Evolutionary conservation across 2,113 vertebrate species (phyloP).

Genomic region (Nesogale talazaci): DNA sequence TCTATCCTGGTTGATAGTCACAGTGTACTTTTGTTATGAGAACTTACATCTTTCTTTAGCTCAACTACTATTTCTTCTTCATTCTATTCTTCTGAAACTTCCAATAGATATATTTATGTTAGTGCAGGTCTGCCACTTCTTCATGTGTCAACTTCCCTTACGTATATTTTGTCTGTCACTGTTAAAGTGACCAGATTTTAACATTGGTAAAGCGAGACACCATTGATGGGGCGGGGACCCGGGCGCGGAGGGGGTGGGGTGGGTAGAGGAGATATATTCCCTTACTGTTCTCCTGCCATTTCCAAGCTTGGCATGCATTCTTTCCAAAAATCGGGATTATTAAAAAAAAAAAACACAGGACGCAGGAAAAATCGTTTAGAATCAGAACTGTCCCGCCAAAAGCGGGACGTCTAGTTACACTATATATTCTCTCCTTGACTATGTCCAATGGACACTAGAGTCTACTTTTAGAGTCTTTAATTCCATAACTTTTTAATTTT

Average conservation of each 20-base stretch:
- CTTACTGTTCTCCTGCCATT: too few relatives aligned
- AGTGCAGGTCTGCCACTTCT: not conserved
- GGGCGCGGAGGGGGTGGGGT: too few relatives aligned
- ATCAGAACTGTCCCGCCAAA: too few relatives aligned
- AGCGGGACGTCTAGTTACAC: too few relatives aligned
- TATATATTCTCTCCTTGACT: not conserved
- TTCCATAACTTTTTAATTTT: not conserved
- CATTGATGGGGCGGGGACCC: too few relatives aligned
- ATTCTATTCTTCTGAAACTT: not conserved
- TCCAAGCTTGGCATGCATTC: too few relatives aligned
- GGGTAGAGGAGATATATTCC: too few relatives aligned
- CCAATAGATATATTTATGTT: not conserved
- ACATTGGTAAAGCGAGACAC: too few relatives aligned
- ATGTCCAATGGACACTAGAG: not conserved
- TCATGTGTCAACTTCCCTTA: not conserved
- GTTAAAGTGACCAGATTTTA: not conserved
- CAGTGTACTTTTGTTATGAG: not conserved
- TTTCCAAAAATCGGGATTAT: too few relatives aligned
- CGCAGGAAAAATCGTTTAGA: too few relatives aligned
- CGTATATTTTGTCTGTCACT: not conserved
- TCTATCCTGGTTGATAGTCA: slow-evolving; percentile 19
- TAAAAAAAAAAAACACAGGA: too few relatives aligned
- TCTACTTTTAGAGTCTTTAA: not conserved
- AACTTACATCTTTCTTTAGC: not conserved
- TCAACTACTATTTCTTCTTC: not conserved